phyloP scores from a whole-genome alignment of 2,113 vertebrate genomes.

The Corapipo altera region DNA sequence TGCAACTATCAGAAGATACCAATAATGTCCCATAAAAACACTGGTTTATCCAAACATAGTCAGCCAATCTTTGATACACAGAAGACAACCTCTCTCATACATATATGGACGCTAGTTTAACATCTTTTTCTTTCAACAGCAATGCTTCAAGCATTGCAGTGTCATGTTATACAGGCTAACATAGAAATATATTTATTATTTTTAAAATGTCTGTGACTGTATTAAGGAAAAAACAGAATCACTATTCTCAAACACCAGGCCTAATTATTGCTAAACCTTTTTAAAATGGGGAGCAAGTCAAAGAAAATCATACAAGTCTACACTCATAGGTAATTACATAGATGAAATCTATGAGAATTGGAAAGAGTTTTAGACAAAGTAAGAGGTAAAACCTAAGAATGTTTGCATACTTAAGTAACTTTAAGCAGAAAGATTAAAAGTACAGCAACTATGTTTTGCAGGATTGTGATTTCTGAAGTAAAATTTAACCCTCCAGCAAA shows the following conservation, averaged over 20 bases:
- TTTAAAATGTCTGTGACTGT: not conserved
- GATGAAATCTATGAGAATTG: not conserved
- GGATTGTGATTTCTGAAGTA: not conserved
- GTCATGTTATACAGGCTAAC: not conserved
- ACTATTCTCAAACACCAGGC: not conserved
- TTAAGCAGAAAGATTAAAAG: not conserved
- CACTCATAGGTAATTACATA: not conserved
- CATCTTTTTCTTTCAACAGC: not conserved
- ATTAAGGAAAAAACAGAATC: not conserved
- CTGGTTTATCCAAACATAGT: accelerated
- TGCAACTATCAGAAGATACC: not conserved
- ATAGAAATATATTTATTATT: not conserved
- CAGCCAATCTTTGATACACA: not conserved
- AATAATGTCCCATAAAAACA: not conserved
- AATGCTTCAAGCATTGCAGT: not conserved
- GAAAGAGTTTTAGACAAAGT: not conserved
- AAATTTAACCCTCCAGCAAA: not conserved
- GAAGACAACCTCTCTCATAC: not conserved
- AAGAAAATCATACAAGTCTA: not conserved
- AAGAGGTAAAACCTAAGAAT: not conserved
- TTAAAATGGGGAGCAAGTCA: not conserved
- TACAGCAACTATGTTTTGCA: not conserved
- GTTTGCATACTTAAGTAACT: not conserved
- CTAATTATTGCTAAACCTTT: not conserved
- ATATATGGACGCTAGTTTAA: not conserved